A percentile compares a stretch with the other conserved stretches of the same genome.
Evolutionary conservation across 92 coral and sea anemone species (phyloP).

Genomic region (Umimayanthus chanpuru): DNA sequence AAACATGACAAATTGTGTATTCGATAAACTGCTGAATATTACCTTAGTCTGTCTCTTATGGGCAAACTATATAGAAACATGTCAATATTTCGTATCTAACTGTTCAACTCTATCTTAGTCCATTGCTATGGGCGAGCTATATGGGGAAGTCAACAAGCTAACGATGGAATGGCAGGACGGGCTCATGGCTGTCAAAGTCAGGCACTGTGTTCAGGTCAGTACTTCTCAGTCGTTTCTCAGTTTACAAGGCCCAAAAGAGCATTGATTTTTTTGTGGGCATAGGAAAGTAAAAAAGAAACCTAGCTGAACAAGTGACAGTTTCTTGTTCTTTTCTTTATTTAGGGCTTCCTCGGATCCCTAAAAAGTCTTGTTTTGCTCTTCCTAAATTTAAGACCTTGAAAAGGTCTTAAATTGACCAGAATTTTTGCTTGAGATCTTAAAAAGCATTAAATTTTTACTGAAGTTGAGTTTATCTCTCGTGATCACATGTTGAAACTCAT

Average conservation of each 20-base stretch:
- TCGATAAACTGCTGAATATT: not conserved
- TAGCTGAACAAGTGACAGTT: too few relatives aligned
- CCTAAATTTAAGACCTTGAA: too few relatives aligned
- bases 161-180: slow-evolving; percentile 99
- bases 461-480: too few relatives aligned
- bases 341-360: too few relatives aligned
- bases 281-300: not conserved
- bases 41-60: not conserved
- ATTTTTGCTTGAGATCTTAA: too few relatives aligned
- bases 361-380: too few relatives aligned
- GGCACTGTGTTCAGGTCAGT: slow-evolving; percentile 93
- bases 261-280: not conserved
- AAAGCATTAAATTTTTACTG: too few relatives aligned
- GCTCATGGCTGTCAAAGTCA: slow-evolving; percentile 93
- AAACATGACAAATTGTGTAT: not conserved
- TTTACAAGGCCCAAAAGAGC: not conserved
- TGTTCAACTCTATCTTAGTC: slow-evolving; percentile 55
- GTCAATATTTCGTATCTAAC: too few relatives aligned
- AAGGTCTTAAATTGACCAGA: too few relatives aligned
- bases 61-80: not conserved
- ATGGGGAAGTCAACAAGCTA: slow-evolving; percentile 95
- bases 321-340: too few relatives aligned
- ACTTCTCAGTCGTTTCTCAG: not conserved
- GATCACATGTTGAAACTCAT: too few relatives aligned
- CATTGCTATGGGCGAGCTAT: slow-evolving; percentile 95